Conservation (phyloP, 1,140 invertebrate species). For the Eumaeus atala region DNA sequence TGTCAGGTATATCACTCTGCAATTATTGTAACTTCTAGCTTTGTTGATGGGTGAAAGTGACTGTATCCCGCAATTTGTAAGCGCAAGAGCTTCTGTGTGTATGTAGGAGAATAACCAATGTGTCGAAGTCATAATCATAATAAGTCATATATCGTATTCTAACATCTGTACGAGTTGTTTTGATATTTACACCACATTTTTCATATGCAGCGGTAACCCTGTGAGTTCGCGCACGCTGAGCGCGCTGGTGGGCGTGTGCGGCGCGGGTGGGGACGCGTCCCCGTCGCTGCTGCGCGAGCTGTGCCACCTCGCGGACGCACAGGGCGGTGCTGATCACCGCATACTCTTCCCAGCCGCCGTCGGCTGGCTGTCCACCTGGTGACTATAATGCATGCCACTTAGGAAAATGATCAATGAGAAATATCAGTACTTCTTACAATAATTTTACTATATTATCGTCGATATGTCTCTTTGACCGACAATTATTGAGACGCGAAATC, state of each 20-base stretch:
- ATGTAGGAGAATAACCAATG: no score
- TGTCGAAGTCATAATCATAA: no score
- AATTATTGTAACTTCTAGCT: no score
- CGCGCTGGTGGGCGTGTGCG: conserved; percentile 83
- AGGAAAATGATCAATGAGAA: background rate
- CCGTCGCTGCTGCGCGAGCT: conserved; percentile 87
- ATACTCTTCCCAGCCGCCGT: conserved; percentile 86
- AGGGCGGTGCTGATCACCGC: conserved; percentile 83
- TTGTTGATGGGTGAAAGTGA: no score
- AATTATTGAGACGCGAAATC: no score
- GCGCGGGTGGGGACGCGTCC: conserved; percentile 81
- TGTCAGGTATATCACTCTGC: no score
- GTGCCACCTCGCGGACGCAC: conserved; percentile 89
- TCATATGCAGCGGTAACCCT: conserved; percentile 74
- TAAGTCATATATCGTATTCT: no score
- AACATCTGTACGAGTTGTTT: no score
- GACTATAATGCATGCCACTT: background rate
- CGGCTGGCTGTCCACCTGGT: conserved; percentile 85
- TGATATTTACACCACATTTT: background rate
- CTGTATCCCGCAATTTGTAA: no score
- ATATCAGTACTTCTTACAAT: background rate
- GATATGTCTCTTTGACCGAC: no score
- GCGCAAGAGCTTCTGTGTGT: no score
- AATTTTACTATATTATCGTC: no score
- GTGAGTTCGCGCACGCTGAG: conserved; percentile 84